Evolutionary conservation across 2,888 invertebrate species (phyloP), one percentile per base, ranked within the genome.

Genomic region (Volucella bombylans): DNA sequence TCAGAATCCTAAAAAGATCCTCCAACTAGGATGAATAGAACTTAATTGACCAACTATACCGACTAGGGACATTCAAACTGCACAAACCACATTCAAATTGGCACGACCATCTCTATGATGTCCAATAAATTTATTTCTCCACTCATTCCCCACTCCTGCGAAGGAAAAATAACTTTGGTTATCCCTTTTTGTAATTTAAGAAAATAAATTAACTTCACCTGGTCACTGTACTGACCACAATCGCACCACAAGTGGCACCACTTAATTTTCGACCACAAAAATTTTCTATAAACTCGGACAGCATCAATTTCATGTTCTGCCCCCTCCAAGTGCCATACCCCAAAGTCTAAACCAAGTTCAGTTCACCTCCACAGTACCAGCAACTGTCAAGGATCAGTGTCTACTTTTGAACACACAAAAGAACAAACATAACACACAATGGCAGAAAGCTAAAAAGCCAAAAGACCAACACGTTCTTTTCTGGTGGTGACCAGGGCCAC

Each of bases 191-290:
- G 43, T 69, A 73, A 69, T 73, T 47, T 69, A 86, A 59, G 69
- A 86, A 82, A 82, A 82, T 82, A 86, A 86, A 86, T 86, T 86
- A 77, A 86, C 82, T 86, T 78, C 77, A 86, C 86, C 86, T 86
- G 86, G 81, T 77, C 50, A 54, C 71, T 45, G 62, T 9, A 47
- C 47, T 39, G 41, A 57, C 85, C 85, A 72, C 71, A 85, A 85
- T 81, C 80, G 55, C 52, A 72, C 79, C 79, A 65, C 68, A 73
- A 79, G 69, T 82, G 82, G 23, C 80, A 74, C 80, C 83, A 83
- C 83, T 83, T 83, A 80, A 83, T 83, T 83, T 72, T 71, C 72
- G 59, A 85, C 85, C 85, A 76, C 85, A 68, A 50, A 85, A 85
- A 85, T 81, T 72, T 81, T 85, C 71, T 81, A 81, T 85, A 81